Base-by-base conservation (phyloP, 2,113 vertebrate genomes). In the Apus apus region DNA sequence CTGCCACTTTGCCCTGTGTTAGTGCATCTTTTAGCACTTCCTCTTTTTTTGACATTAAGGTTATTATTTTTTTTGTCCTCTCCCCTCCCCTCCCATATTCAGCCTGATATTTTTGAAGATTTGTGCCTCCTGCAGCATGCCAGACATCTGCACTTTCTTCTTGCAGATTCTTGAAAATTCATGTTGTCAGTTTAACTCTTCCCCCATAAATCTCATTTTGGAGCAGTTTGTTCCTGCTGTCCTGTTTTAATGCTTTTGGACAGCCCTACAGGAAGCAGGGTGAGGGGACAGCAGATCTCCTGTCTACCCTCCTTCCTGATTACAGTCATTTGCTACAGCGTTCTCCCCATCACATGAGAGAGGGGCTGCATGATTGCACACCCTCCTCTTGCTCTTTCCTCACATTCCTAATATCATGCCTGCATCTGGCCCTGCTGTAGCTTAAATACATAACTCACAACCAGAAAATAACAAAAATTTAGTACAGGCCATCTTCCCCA, bases 131-230 rank as follows among this genome's bases (percentile, higher is more conserved):
- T 75, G 85, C 53, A 81, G 79, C 4, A 72, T 78, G 90, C 34
- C 83, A 96, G 83, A 92, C 80, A 93, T 36, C 65, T 78, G 57
- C 21, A 89, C 88, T 94, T 72, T 85, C 58, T 65, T 87, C 74
- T 65, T 73, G 40, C 40, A 21, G 15, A 38, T 29, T 36, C 67
- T 65, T 64, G 53, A 83, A 77, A 90, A 86, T 74, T n/a, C 17
- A 2, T 50, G 53, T 54, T 67, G 75, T 57, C 80, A 71, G 8
- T 60, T 66, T 76, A 80, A 65, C 60, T 85, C 65, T 80, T 85
- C 38, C 56, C 53, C 61, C 45, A 54, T 45, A 48, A 8, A 50
- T 53, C 45, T 81, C 48, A 40, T 88, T 75, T 88, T 60, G 83
- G 67, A 93, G 67, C 71, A 85, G 38, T 38, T 48, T 70, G 51